Percentiles rank a stretch among this genome's conserved stretches.
These are phyloP conservation scores for Channa argus DNA, from an alignment of 2,113 vertebrate species.

Conservation along the genomic window DNA sequence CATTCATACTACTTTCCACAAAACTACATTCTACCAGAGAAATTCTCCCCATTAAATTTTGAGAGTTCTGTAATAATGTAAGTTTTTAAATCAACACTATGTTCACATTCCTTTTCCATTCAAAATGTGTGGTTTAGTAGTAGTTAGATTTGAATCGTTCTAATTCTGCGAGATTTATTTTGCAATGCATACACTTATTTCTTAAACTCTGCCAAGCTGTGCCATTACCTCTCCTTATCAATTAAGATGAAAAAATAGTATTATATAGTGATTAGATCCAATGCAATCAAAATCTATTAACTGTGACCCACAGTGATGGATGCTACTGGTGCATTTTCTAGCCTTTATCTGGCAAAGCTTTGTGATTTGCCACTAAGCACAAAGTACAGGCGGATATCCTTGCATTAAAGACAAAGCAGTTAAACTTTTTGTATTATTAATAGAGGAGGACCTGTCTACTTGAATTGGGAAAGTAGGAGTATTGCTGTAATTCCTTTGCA, in stretches of 20 bases:
- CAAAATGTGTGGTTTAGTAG: not conserved
- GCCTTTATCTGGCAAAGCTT: constrained; percentile 11
- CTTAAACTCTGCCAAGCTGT: not conserved
- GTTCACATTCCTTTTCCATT: not conserved
- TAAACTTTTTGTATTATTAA: not conserved
- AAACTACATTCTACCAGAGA: not conserved
- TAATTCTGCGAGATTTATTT: not conserved
- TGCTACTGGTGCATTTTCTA: not conserved
- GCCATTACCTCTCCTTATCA: not conserved
- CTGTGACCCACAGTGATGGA: not conserved
- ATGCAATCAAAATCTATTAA: not conserved
- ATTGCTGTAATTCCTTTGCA: not conserved
- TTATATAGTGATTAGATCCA: not conserved
- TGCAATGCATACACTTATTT: not conserved
- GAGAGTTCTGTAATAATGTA: constrained; percentile 2
- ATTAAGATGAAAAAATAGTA: not conserved
- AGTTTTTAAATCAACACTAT: not conserved
- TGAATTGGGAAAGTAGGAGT: not conserved
- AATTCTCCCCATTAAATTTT: constrained; percentile 8
- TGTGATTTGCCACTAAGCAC: constrained; percentile 3
- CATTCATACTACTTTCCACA: not conserved
- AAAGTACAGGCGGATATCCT: not conserved
- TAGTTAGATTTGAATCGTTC: not conserved
- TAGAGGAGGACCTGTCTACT: not conserved
- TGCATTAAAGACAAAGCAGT: not conserved